Evolutionary conservation across 1,140 invertebrate genomes (phyloP).

Genomic region (Harpegnathos saltator): DNA sequence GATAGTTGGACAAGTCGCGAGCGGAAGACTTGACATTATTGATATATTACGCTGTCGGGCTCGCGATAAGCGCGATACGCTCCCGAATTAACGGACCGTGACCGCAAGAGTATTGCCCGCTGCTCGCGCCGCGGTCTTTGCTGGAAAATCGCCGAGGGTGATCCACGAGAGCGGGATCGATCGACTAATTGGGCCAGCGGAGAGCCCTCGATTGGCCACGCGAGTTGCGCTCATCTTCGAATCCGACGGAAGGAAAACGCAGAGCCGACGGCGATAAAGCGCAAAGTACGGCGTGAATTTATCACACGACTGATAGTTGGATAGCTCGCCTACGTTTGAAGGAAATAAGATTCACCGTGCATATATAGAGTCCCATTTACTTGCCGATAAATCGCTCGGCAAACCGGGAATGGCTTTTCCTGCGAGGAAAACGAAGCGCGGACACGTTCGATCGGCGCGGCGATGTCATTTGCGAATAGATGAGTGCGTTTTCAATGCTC

Average conservation of each 20-base stretch:
- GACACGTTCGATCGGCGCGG: background rate
- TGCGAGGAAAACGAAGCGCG: constrained; percentile 29
- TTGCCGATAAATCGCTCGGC: constrained; percentile 47
- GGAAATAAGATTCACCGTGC: constrained; percentile 34
- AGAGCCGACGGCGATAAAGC: background rate
- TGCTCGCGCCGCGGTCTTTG: background rate
- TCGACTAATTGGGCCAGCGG: no score
- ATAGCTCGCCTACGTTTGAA: background rate
- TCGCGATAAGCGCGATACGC: background rate
- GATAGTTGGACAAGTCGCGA: background rate
- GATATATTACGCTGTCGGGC: background rate
- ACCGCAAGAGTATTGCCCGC: no score
- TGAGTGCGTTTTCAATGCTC: constrained; percentile 11
- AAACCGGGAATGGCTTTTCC: constrained; percentile 45
- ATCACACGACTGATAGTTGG: background rate
- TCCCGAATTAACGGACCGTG: background rate
- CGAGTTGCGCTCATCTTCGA: no score
- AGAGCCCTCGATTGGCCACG: no score
- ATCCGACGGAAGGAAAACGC: no score
- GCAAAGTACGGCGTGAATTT: background rate
- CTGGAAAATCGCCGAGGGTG: background rate
- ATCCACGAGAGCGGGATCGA: background rate
- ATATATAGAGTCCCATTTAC: constrained; percentile 43
- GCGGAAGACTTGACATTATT: background rate
- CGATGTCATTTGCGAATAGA: constrained; percentile 41